These are phyloP conservation scores for Myotis lucifugus DNA, from an alignment of 2,113 vertebrate genomes.

Conservation along the genomic window DNA sequence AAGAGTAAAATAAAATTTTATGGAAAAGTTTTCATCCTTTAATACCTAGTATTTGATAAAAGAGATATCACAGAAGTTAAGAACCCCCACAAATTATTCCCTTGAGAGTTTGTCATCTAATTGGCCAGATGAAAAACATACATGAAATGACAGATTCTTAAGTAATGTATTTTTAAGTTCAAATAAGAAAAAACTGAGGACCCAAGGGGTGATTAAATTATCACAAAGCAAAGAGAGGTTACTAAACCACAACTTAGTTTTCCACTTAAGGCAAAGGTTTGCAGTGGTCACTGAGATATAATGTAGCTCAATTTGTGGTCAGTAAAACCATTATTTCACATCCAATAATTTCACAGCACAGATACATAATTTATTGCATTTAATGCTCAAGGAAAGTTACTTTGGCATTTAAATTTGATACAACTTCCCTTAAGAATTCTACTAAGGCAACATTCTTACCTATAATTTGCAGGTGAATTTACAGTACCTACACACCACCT, in stretches of 20 bases:
- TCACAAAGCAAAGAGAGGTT: neutral
- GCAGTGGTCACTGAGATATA: slow-evolving; percentile 19
- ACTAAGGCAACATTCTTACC: slow-evolving; percentile 48
- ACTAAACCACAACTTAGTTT: slow-evolving; percentile 14
- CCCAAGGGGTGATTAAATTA: neutral
- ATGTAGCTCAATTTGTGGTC: slow-evolving; percentile 38
- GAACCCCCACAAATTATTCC: slow-evolving; percentile 19
- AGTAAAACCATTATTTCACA: slow-evolving; percentile 56
- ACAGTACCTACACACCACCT: slow-evolving; percentile 26
- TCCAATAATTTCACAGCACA: neutral
- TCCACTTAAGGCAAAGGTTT: slow-evolving; percentile 44
- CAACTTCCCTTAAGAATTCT: slow-evolving; percentile 74
- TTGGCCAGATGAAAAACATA: slow-evolving; percentile 3
- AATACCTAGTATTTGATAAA: neutral
- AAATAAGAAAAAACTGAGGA: slow-evolving; percentile 12
- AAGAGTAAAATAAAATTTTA: neutral
- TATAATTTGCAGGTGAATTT: slow-evolving; percentile 63
- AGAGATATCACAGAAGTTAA: slow-evolving; percentile 8
- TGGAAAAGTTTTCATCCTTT: neutral
- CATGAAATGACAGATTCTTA: slow-evolving; percentile 15
- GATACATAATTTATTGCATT: neutral
- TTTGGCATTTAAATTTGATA: slow-evolving; percentile 26
- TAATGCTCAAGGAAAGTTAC: slow-evolving; percentile 27
- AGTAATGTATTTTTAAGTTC: slow-evolving; percentile 47
- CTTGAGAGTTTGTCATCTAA: neutral